phyloP scores from a whole-genome alignment of 2,113 vertebrate genomes.

The Centrocercus urophasianus region DNA sequence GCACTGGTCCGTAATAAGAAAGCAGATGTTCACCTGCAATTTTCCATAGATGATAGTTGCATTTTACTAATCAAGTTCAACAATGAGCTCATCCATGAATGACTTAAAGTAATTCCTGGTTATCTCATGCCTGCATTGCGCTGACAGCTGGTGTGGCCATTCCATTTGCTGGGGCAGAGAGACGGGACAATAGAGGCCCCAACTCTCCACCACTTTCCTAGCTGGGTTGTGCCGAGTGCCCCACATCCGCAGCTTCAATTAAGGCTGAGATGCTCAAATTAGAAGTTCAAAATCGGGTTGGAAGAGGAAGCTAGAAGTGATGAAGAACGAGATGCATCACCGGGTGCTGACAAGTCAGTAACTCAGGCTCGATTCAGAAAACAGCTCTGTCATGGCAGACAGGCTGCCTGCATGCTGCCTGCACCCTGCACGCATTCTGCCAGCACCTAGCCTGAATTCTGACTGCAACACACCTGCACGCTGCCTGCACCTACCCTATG shows the following conservation, averaged over 20 bases:
- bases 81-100: background rate
- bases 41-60: background rate
- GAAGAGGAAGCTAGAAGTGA: background rate
- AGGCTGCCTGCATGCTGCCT: background rate
- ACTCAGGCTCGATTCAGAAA: background rate
- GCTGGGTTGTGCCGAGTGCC: accelerated
- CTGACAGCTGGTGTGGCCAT: background rate
- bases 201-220: background rate
- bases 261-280: background rate
- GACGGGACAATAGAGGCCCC: background rate
- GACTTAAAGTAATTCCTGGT: background rate
- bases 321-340: background rate
- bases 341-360: background rate
- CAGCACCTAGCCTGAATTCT: background rate
- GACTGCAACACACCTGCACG: background rate
- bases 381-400: background rate
- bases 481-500: no score
- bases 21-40: background rate
- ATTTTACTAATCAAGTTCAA: background rate
- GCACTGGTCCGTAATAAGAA: background rate
- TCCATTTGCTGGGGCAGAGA: background rate
- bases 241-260: background rate
- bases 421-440: background rate
- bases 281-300: background rate
- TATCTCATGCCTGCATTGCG: background rate